These are phyloP conservation scores for Ochotona curzoniae DNA, from an alignment of 2,113 vertebrate species.

Conservation along the genomic window DNA sequence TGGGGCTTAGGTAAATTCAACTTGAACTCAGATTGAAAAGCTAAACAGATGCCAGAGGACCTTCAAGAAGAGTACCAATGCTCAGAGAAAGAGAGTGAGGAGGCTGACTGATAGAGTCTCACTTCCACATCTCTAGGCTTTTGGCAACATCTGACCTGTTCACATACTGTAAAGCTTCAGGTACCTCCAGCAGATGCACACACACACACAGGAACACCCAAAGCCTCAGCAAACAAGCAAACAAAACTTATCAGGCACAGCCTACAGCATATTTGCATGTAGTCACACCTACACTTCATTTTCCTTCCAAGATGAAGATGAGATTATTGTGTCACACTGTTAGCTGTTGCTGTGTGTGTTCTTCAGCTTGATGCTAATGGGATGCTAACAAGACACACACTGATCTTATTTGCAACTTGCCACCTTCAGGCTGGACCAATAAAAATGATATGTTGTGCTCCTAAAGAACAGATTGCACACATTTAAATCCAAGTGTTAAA, in stretches of 20 bases:
- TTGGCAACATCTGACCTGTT: neutral
- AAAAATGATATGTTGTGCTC: neutral
- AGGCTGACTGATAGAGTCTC: neutral
- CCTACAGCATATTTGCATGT: neutral
- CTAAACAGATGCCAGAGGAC: neutral
- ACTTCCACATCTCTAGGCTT: neutral
- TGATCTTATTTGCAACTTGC: too few species aligned
- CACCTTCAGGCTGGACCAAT: neutral
- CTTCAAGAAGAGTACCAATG: neutral
- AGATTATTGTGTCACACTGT: neutral
- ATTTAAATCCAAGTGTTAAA: constrained; percentile 41
- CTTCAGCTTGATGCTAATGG: neutral
- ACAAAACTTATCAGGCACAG: neutral
- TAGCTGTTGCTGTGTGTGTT: neutral
- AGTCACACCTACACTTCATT: neutral
- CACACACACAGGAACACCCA: too few species aligned
- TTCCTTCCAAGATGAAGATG: neutral
- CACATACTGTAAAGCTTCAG: neutral
- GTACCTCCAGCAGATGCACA: neutral
- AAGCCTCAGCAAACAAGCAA: neutral
- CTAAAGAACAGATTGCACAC: neutral
- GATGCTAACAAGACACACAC: neutral
- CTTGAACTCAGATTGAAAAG: neutral
- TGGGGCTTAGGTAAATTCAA: neutral
- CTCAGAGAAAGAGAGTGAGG: neutral